phyloP scores from a whole-genome alignment of 2,888 invertebrate species.

The Leptura quadrifasciata region DNA sequence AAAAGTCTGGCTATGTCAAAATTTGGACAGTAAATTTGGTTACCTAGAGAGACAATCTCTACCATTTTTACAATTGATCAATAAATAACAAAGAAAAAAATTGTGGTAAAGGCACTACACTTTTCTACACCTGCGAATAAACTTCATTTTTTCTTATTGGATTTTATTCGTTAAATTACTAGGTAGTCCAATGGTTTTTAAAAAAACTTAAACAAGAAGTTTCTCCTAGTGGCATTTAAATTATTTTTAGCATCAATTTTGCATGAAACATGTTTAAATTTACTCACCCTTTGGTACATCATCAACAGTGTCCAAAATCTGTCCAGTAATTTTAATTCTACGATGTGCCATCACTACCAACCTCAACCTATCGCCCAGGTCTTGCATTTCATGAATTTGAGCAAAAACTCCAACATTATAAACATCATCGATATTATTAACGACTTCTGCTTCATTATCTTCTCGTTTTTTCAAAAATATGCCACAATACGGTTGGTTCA shows the following conservation, averaged over 20 bases:
- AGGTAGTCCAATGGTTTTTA: too few species aligned
- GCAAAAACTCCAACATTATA: conserved; percentile 96
- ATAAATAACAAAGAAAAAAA: too few species aligned
- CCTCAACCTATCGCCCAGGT: conserved; percentile 91
- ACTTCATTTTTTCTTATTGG: too few species aligned
- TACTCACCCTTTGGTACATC: conserved; percentile 75
- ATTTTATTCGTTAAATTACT: too few species aligned
- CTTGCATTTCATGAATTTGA: conserved; percentile 98
- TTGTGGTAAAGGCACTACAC: too few species aligned
- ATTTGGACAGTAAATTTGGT: too few species aligned
- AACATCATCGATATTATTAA: conserved; percentile 89
- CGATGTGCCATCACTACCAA: conserved; percentile 97
- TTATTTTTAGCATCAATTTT: background rate
- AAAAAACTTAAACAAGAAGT: too few species aligned
- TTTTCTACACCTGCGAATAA: too few species aligned
- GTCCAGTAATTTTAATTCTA: conserved; percentile 87
- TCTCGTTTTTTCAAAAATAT: conserved; percentile 96
- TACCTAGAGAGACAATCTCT: too few species aligned
- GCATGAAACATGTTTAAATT: too few species aligned
- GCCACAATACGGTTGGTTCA: conserved; percentile 98
- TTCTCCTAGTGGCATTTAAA: background rate
- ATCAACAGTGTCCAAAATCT: conserved; percentile 84
- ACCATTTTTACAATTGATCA: too few species aligned
- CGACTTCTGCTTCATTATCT: conserved; percentile 91
- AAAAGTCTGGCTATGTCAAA: too few species aligned